Conservation (phyloP, 1,140 invertebrate species). For the Agrypnia vestita region DNA sequence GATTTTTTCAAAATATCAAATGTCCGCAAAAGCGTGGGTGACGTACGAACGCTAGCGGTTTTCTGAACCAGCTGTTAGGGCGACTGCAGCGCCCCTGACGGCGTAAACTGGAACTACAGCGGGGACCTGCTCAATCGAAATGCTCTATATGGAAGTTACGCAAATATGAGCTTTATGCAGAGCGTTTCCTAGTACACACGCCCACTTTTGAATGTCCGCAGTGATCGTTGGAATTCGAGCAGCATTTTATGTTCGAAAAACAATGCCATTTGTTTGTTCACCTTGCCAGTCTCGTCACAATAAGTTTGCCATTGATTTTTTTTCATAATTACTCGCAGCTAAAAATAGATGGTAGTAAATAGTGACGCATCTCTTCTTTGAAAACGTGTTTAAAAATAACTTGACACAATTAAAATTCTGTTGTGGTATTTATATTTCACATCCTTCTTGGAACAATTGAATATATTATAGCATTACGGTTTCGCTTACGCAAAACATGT, state of each 20-base stretch:
- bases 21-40: conserved; percentile 34
- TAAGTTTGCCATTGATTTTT: neutral
- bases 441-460: too few relatives aligned
- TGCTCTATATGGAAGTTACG: conserved; percentile 33
- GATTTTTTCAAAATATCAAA: conserved; percentile 13
- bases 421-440: neutral
- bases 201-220: conserved; percentile 49
- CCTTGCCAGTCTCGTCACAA: neutral
- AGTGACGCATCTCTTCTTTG: neutral
- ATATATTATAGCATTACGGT: too few relatives aligned
- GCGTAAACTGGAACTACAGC: conserved; percentile 19
- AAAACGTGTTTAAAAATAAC: conserved; percentile 12
- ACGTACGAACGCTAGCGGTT: conserved; percentile 39
- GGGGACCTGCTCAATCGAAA: conserved; percentile 46
- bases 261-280: neutral
- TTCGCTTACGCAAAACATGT: too few relatives aligned
- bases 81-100: conserved; percentile 36
- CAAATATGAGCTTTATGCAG: conserved; percentile 44
- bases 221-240: conserved; percentile 18
- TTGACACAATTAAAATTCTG: conserved; percentile 8
- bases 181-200: conserved; percentile 36
- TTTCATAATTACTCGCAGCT: neutral
- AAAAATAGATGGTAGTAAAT: neutral
- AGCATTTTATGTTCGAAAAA: conserved; percentile 9
- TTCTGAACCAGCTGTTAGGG: conserved; percentile 49